Base-by-base conservation (phyloP, 2,113 vertebrate species). In the Cyanistes caeruleus region DNA sequence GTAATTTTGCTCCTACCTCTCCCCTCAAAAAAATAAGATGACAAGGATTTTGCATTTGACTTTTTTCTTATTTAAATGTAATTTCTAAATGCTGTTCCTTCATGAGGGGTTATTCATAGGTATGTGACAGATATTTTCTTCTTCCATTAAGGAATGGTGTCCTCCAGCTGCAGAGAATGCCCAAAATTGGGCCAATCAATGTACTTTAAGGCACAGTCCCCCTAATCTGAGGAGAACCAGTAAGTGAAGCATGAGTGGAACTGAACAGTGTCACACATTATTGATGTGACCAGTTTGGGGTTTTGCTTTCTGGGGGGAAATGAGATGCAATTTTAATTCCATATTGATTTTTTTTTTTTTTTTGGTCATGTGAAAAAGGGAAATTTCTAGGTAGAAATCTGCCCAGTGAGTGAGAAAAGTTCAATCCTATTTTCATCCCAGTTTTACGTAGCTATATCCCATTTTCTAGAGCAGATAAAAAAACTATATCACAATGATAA, bases 91-190 rank as follows among this genome's bases (percentile, higher is more conserved):
- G 3, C 16, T 60, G 2, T 8, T 77, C 27, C 11, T 79, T 81
- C 24, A 22, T 43, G 13, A 76, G 7, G 5, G 1, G 0, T 53
- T 76, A 11, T 37, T 67, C 19, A 18, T 5, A 27, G 8, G 1
- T 33, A 33, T 1, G 1, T 62, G 17, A 77, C 15, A 20, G 28
- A 19, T 64, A 58, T 51, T 59, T 80, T 74, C 55, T 80, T 90
- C 16, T 89, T 84, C 86, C 3, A 0, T 94, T 25, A 56, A 98
- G 98, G 39, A 28, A 14, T 98, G 98, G 97, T 65, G 2, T 62
- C 5, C 48, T 74, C 4, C 13, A 2, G 92, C 96, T 84, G 97
- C 97, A 90, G 4, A 5, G 21, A 98, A 98, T 78, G 97, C 98
- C 15, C 83, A 93, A 65, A 52, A 10, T 0, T 88, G 96, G 92